Percentiles rank a stretch among this genome's conserved stretches.
Evolutionary conservation across 2,888 invertebrate species (phyloP).

Genomic region (Andricus curvator): DNA sequence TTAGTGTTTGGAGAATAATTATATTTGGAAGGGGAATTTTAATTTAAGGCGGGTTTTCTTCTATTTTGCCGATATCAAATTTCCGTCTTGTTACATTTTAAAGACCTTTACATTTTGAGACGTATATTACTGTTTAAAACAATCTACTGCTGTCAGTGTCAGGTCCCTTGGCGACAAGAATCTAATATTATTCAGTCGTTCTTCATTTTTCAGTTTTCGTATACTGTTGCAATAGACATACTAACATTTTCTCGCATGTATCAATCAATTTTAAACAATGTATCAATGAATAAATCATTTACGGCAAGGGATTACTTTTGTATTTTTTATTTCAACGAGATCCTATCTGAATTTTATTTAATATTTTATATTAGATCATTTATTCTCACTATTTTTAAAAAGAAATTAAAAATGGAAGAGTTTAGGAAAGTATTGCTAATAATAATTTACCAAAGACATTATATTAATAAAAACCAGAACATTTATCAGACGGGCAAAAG

Average conservation of each 20-base stretch:
- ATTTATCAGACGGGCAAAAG: too few species aligned
- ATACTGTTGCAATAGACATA: slow-evolving; percentile 60
- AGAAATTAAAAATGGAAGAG: not conserved
- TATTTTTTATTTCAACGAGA: not conserved
- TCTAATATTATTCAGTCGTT: slow-evolving; percentile 54
- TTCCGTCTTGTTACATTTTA: slow-evolving; percentile 9
- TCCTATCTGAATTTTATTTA: not conserved
- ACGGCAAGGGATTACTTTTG: slow-evolving; percentile 33
- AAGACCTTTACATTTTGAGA: not conserved
- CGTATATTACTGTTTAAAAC: slow-evolving; percentile 6
- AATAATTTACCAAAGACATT: too few species aligned
- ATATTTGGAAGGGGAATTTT: not conserved
- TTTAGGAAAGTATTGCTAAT: not conserved
- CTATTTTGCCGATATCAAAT: slow-evolving; percentile 2
- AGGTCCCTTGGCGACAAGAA: not conserved
- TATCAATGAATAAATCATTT: slow-evolving; percentile 64
- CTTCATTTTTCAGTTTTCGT: slow-evolving; percentile 55
- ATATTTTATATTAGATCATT: not conserved
- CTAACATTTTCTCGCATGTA: slow-evolving; percentile 63
- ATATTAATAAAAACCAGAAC: too few species aligned
- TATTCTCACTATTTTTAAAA: not conserved
- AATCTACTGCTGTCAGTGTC: not conserved
- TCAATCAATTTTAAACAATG: slow-evolving; percentile 64
- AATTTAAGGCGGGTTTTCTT: not conserved
- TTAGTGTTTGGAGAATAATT: not conserved